Conservation (phyloP, 2,888 invertebrate genomes). For the Eubasilissa splendida region DNA sequence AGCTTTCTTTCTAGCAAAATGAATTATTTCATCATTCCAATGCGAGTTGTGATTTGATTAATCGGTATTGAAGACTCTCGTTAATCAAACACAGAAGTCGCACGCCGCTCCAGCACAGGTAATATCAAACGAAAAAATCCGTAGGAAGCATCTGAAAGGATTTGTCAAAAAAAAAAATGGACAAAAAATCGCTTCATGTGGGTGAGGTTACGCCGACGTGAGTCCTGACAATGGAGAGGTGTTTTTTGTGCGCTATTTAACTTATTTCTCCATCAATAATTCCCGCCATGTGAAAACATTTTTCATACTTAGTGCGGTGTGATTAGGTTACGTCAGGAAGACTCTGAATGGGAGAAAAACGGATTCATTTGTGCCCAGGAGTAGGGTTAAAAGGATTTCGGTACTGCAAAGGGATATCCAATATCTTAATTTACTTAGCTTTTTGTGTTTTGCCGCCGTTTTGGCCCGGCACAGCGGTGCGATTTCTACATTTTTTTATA, state of each 20-base stretch:
- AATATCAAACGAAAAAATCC: constrained; percentile 37
- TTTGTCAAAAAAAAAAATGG: constrained; percentile 35
- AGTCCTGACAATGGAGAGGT: constrained; percentile 44
- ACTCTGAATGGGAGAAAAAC: constrained; percentile 41
- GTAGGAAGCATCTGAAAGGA: constrained; percentile 51
- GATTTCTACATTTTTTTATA: constrained; percentile 38
- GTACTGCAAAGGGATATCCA: constrained; percentile 56
- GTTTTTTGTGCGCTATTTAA: constrained; percentile 52
- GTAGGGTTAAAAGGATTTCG: constrained; percentile 57
- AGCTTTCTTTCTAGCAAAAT: too few species aligned
- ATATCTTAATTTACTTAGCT: constrained; percentile 59
- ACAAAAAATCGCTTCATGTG: constrained; percentile 43
- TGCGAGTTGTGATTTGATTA: constrained; percentile 1
- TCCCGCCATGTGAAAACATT: constrained; percentile 52
- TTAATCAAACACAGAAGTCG: constrained; percentile 37
- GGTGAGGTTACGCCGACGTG: constrained; percentile 49
- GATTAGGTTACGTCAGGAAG: constrained; percentile 56
- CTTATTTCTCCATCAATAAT: constrained; percentile 52
- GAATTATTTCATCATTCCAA: too few species aligned
- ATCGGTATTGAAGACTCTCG: constrained; percentile 17
- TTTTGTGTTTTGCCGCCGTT: constrained; percentile 53
- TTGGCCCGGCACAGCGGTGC: constrained; percentile 35
- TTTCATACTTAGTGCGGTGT: constrained; percentile 48
- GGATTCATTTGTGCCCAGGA: constrained; percentile 48
- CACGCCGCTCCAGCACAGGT: constrained; percentile 10